Evolutionary conservation across 2,797 vertebrate genomes (phyloP), one percentile per base, ranked within the genome.

Genomic region (Sciurus carolinensis): DNA sequence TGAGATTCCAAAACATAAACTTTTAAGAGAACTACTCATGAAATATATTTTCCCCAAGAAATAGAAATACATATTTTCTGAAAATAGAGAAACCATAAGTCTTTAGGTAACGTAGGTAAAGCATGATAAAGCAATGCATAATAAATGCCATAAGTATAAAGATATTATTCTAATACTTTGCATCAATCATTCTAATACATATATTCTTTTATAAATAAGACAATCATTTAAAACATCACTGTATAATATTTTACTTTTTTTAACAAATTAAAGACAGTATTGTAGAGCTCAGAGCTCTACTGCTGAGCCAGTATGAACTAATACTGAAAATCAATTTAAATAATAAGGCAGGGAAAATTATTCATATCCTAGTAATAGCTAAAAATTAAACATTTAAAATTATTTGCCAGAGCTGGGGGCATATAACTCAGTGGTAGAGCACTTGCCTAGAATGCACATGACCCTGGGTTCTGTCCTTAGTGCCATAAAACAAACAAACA

Each of bases 221-320:
- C 86, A 96, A 82, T 52, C 76, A 59, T 76, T 90, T 86, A 87
- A 95, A 97, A 75, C 80, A 86, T 33, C 33, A 86, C 30, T 96
- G 47, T 47, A 33, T 64, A 95, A 97, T 84, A 87, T 0, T 71
- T 75, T 76, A 75, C 42, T 44, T 91, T 95, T 59, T 84, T 83
- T 82, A 85, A 95, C 50, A 90, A 95, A 91, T 30, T 69, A 73
- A 71, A 95, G 13, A 77, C 42, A 82, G 39, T 39, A 39, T 39
- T 39, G 39, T 39, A 39, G 39, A 39, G 39, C 39, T 39, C 39
- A 39, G 39, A 3, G 4, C 3, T 39, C 39, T 39, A 39, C 39
- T 39, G 39, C 39, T 39, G 4, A 39, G 39, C 39, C 39, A 39
- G 39, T 90, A 95, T 93, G 10, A 92, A 80, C 88, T 84, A 93